These are phyloP conservation scores for Enteromius argenteus DNA, from an alignment of 2,797 vertebrate genomes.

Conservation along the genomic window DNA sequence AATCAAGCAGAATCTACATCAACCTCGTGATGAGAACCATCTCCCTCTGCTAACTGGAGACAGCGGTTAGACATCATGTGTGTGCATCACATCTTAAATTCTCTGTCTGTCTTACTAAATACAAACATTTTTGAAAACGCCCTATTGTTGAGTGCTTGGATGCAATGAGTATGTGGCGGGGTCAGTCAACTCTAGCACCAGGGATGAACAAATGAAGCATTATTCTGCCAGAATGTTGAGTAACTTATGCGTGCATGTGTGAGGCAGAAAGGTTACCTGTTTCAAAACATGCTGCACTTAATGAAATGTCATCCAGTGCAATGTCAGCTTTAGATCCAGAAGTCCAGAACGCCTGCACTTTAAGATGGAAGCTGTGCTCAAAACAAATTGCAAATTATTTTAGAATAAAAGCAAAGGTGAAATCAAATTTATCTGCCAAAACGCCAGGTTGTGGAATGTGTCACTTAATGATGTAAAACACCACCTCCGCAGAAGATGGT, in stretches of 20 bases:
- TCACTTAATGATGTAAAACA: neutral
- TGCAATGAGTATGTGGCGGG: neutral
- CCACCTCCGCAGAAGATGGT: neutral
- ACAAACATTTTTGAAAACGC: neutral
- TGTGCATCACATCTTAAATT: slow-evolving; percentile 11
- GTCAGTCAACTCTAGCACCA: neutral
- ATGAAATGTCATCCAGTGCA: slow-evolving; percentile 85
- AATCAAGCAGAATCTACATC: slow-evolving; percentile 54
- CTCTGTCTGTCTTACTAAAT: slow-evolving; percentile 1
- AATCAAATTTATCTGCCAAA: neutral
- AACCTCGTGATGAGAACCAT: slow-evolving; percentile 18
- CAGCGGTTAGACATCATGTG: slow-evolving; percentile 43
- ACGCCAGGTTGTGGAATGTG: neutral
- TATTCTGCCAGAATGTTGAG: neutral
- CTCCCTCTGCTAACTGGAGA: slow-evolving; percentile 38
- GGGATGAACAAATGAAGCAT: neutral
- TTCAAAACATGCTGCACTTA: slow-evolving; percentile 84
- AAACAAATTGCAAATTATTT: slow-evolving; percentile 29
- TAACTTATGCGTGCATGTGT: slow-evolving; percentile 19
- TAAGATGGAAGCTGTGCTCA: slow-evolving; percentile 83
- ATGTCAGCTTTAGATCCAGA: slow-evolving; percentile 84
- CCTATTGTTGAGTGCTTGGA: neutral
- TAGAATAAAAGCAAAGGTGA: slow-evolving; percentile 1
- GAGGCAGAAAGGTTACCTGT: slow-evolving; percentile 72
- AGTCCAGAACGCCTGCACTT: slow-evolving; percentile 82